Evolutionary conservation across 2,797 vertebrate species (phyloP).

Genomic region (Characodon lateralis): DNA sequence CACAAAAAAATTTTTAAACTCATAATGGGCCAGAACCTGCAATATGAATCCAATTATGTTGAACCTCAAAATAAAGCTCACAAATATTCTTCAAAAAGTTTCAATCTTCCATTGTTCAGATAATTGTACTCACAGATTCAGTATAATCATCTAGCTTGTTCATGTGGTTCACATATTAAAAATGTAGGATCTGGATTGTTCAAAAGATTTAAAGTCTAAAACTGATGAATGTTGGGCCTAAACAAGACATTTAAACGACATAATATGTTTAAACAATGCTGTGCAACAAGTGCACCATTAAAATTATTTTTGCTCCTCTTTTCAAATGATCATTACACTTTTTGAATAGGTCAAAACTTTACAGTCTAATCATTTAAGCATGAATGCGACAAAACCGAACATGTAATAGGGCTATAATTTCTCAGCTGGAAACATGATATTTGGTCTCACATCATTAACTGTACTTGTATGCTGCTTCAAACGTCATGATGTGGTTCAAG

Average conservation of each 20-base stretch:
- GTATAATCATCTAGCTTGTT: background rate
- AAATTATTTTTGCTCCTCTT: background rate
- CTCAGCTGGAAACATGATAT: conserved; percentile 8
- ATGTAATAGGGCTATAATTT: background rate
- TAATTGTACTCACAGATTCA: background rate
- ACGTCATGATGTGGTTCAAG: conserved; percentile 41
- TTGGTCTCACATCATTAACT: conserved; percentile 14
- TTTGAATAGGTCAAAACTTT: background rate
- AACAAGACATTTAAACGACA: background rate
- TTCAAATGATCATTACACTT: background rate
- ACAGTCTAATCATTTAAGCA: background rate
- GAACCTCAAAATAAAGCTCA: background rate
- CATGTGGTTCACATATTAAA: background rate
- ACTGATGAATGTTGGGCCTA: background rate
- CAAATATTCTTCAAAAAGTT: background rate
- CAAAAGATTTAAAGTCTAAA: background rate
- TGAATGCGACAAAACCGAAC: conserved; percentile 21
- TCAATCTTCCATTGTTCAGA: background rate
- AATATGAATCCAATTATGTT: background rate
- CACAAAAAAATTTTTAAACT: too few relatives aligned
- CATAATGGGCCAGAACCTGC: too few relatives aligned
- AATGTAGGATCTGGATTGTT: background rate
- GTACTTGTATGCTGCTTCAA: conserved; percentile 29
- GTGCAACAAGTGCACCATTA: background rate
- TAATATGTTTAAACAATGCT: background rate